These are phyloP conservation scores for Nesidiocoris tenuis DNA, from an alignment of 2,888 invertebrate genomes.

Conservation along the genomic window DNA sequence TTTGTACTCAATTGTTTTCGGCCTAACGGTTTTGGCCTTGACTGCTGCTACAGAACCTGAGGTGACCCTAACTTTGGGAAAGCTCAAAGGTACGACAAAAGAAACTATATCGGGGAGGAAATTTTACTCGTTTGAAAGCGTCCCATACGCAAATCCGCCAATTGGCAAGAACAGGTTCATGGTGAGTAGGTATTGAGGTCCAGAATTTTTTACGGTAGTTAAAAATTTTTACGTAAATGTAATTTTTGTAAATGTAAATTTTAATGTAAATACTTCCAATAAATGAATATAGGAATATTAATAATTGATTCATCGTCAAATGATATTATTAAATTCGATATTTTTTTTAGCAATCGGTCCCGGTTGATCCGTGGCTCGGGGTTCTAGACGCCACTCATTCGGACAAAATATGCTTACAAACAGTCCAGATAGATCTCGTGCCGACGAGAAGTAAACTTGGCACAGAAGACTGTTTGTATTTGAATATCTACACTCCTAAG, in stretches of 20 bases:
- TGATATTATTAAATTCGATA: neutral
- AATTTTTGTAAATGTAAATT: too few relatives aligned
- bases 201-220: too few relatives aligned
- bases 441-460: constrained; percentile 56
- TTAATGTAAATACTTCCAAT: too few relatives aligned
- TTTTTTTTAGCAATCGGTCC: constrained; percentile 56
- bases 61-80: neutral
- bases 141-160: constrained; percentile 25
- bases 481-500: constrained; percentile 64
- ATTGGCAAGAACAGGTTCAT: constrained; percentile 17
- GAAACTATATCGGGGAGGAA: neutral
- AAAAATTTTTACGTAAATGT: too few relatives aligned
- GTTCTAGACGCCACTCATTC: constrained; percentile 66
- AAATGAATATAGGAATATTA: too few relatives aligned
- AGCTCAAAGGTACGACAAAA: neutral
- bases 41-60: neutral
- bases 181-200: too few relatives aligned
- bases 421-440: neutral
- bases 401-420: constrained; percentile 64
- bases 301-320: neutral
- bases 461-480: constrained; percentile 67
- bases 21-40: too few relatives aligned
- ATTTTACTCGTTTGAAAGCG: constrained; percentile 6
- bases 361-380: constrained; percentile 63
- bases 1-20: too few relatives aligned